A percentile compares a stretch with the other conserved stretches of the same genome.
Conservation (phyloP, 37 sponge, comb jelly and placozoan genomes). For the Tethya wilhelma region DNA sequence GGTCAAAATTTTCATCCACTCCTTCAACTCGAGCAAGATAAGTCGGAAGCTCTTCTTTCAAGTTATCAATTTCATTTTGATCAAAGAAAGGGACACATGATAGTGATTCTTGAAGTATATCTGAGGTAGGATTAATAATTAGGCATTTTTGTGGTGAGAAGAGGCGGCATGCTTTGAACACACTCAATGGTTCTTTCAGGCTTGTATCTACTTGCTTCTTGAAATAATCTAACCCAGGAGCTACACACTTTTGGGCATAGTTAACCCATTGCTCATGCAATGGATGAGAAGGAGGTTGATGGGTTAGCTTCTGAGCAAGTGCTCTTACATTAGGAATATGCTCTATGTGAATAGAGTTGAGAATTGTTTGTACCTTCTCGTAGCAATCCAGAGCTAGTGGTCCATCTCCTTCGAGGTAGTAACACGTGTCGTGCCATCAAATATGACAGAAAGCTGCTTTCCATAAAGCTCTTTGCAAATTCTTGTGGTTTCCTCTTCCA, state of each 20-base stretch:
- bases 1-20: background rate
- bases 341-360: background rate
- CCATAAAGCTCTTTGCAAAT: background rate
- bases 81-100: background rate
- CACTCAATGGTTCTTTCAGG: background rate
- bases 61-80: background rate
- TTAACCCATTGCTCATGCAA: conserved; percentile 4
- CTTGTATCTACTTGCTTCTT: conserved; percentile 24
- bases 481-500: conserved; percentile 12
- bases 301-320: conserved; percentile 15
- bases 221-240: conserved; percentile 41
- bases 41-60: conserved; percentile 28
- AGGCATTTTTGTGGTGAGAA: conserved; percentile 38
- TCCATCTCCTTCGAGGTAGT: conserved; percentile 51
- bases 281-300: conserved; percentile 14
- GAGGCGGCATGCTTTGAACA: conserved; percentile 31
- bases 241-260: conserved; percentile 24
- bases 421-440: conserved; percentile 37
- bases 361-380: conserved; percentile 21
- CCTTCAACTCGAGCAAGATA: conserved; percentile 34
- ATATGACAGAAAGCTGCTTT: background rate
- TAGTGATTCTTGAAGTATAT: too few species aligned
- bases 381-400: conserved; percentile 27
- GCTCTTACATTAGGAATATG: conserved; percentile 40
- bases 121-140: too few species aligned